Base-by-base conservation (phyloP, 1,140 invertebrate genomes). In the Drosophila mayri region DNA sequence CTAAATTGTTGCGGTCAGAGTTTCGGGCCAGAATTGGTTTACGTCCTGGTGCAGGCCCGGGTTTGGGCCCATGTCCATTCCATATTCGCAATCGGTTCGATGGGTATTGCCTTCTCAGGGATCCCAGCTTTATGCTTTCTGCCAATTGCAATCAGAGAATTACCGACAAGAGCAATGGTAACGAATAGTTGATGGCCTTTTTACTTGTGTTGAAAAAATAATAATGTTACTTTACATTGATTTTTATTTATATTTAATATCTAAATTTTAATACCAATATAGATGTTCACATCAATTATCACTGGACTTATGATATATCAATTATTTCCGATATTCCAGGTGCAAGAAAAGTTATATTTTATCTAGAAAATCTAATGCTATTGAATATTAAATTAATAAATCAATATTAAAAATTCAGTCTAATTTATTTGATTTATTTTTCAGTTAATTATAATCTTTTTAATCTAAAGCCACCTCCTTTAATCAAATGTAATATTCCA, bases 1-100 rank as follows among this genome's bases (percentile, higher is more conserved):
- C 72, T 87, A 92, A 91, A 91, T 90, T 82, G 82, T 86, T 91
- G 88, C 73, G 76, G 75, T 78, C 75, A 79, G 67, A 75, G 44
- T 44, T 72, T 55, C 35, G 61, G 64, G 20, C 46, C 40, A 37
- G 74, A 58, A 77, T 77, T 76, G 74, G 73, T 30, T 55, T 76
- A 25, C 32, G 38, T 9, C 22, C 16, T 7, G 38, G 8, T n/a
- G 32, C 10, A 16, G 32, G 12, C 18, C 32, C 5, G 50, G 50
- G 18, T 52, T 52, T 37, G 12, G 8, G 18, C 8, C 50, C 32
- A 38, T 38, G 32, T 37, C 50, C 50, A 37, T 54, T 37, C 18
- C 50, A 22, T 22, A 57, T 18, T 57, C 55, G 62, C 46, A 65
- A 40, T 67, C 73, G 72, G 46, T 47, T 67, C 43, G 74, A 37